Evolutionary conservation across 1,140 invertebrate species (phyloP).

Genomic region (Scylla paramamosain): DNA sequence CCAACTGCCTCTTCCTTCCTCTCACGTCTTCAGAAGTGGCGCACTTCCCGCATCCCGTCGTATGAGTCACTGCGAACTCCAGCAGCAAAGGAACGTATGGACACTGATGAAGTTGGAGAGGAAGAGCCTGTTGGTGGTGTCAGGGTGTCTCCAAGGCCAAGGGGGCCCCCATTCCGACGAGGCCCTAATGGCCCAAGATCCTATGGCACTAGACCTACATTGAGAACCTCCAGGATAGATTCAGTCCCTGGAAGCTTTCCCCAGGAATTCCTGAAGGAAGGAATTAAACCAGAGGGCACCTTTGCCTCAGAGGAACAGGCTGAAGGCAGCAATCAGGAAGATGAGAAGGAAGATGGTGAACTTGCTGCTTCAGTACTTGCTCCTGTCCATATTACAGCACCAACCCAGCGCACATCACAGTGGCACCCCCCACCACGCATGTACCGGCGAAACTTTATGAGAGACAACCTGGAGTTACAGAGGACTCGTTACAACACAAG

Average conservation of each 20-base stretch:
- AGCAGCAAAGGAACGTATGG: slow-evolving; percentile 25
- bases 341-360: neutral
- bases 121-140: neutral
- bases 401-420: neutral
- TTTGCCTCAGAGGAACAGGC: neutral
- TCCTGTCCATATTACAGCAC: neutral
- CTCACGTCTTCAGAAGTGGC: slow-evolving; percentile 66
- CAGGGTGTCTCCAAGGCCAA: neutral
- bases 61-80: slow-evolving; percentile 51
- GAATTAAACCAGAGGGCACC: neutral
- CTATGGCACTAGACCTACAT: neutral
- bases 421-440: neutral
- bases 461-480: neutral
- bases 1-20: slow-evolving; percentile 4
- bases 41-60: slow-evolving; percentile 47
- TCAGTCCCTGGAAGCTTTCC: neutral
- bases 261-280: slow-evolving; percentile 66
- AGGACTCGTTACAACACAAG: neutral
- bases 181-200: neutral
- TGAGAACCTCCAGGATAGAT: slow-evolving; percentile 58
- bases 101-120: neutral
- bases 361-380: neutral
- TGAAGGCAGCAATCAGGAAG: neutral
- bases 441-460: neutral
- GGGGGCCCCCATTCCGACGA: neutral